A percentile compares a stretch with the other conserved stretches of the same genome.
Conservation (phyloP, 2,113 vertebrate genomes). For the Girardinichthys multiradiatus region DNA sequence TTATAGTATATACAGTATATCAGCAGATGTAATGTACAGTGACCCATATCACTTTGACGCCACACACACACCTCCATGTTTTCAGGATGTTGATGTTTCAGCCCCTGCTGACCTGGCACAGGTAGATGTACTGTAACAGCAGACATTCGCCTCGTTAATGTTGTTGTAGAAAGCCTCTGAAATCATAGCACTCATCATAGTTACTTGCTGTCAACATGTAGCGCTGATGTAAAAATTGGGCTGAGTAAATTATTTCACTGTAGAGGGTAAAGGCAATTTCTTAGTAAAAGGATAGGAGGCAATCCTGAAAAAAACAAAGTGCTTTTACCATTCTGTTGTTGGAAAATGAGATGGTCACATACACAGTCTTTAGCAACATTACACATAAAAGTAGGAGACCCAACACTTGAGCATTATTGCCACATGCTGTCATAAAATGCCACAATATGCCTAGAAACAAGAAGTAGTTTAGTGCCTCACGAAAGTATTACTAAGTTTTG, state of each 20-base stretch:
- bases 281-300: background rate
- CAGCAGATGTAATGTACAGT: slow-evolving; percentile 43
- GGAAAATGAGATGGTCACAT: slow-evolving; percentile 7
- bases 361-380: too few species aligned
- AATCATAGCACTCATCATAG: slow-evolving; percentile 60
- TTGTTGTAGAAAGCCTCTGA: slow-evolving; percentile 60
- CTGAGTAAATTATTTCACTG: background rate
- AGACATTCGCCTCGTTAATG: slow-evolving; percentile 45
- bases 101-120: slow-evolving; percentile 53
- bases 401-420: too few species aligned
- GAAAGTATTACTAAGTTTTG: too few species aligned
- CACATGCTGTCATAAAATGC: too few species aligned
- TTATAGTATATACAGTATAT: too few species aligned
- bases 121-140: slow-evolving; percentile 39
- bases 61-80: slow-evolving; percentile 33
- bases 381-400: too few species aligned
- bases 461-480: too few species aligned
- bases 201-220: slow-evolving; percentile 27
- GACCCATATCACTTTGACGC: slow-evolving; percentile 48
- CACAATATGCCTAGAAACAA: too few species aligned
- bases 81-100: slow-evolving; percentile 49
- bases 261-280: slow-evolving; percentile 20
- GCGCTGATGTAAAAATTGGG: slow-evolving; percentile 11
- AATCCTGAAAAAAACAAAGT: slow-evolving; percentile 24
- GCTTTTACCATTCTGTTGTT: slow-evolving; percentile 14